Evolutionary conservation across 2,113 vertebrate species (phyloP).

Genomic region (Mionectes macconnelli): DNA sequence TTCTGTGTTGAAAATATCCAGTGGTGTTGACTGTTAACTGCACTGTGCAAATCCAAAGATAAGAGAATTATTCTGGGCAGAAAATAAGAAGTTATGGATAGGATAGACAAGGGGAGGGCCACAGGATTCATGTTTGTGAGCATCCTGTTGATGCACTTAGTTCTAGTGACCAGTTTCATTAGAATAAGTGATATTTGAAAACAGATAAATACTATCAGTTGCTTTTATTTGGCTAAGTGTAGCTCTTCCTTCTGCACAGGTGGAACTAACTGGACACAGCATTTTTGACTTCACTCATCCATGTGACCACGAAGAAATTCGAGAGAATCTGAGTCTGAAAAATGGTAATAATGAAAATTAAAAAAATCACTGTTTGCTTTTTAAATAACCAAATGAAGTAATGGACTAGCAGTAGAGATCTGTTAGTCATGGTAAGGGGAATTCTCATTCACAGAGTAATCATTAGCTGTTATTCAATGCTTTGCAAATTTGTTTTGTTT

Average conservation of each 20-base stretch:
- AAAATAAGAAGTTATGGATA: not conserved
- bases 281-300: conserved; percentile 96
- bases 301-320: conserved; percentile 93
- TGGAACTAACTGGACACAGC: conserved; percentile 93
- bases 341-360: conserved; percentile 73
- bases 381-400: not conserved
- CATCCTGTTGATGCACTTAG: not conserved
- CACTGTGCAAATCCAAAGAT: not conserved
- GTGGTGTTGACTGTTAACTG: not conserved
- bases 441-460: not conserved
- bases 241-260: conserved; percentile 72
- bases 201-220: not conserved
- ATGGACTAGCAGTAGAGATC: not conserved
- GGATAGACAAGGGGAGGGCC: not conserved
- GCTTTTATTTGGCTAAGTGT: not conserved
- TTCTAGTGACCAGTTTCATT: not conserved
- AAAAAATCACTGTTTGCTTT: not conserved
- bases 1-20: not conserved
- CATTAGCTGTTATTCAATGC: not conserved
- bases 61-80: not conserved
- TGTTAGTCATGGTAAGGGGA: not conserved
- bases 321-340: conserved; percentile 85
- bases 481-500: not conserved
- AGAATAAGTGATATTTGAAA: not conserved
- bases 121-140: not conserved